phyloP scores from a whole-genome alignment of 2,888 invertebrate genomes.

The Trichogramma evanescens region DNA sequence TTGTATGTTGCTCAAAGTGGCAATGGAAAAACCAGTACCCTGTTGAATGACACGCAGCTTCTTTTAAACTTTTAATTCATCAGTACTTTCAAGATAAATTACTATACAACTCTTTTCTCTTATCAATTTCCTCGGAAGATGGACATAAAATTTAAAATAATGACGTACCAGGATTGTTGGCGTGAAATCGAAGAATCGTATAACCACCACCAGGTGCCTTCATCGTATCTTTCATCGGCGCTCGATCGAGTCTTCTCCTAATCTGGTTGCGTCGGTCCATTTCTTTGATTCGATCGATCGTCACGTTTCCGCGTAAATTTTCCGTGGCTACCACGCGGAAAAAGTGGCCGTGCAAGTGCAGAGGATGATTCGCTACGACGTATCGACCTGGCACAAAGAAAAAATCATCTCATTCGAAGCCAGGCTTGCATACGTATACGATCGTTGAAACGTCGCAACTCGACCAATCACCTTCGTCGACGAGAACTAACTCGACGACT shows the following conservation, averaged over 20 bases:
- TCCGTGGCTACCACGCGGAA: conserved; percentile 78
- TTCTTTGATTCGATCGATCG: conserved; percentile 61
- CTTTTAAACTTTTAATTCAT: too few species aligned
- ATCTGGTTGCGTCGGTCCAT: conserved; percentile 64
- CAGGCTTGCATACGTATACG: background rate
- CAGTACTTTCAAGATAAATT: too few species aligned
- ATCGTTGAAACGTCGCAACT: background rate
- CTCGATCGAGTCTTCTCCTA: conserved; percentile 62
- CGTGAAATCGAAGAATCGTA: conserved; percentile 74
- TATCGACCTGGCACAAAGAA: background rate
- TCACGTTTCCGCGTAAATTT: conserved; percentile 52
- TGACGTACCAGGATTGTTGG: conserved; percentile 69
- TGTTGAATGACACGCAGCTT: conserved; percentile 31
- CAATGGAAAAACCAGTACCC: conserved; percentile 87
- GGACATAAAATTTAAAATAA: background rate
- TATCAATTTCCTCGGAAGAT: too few species aligned
- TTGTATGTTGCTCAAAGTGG: conserved; percentile 84
- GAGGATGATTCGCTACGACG: conserved; percentile 68
- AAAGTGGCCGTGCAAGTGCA: conserved; percentile 77
- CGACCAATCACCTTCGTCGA: conserved; percentile 62
- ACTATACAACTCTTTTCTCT: too few species aligned
- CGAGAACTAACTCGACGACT: conserved; percentile 74
- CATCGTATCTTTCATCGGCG: conserved; percentile 81
- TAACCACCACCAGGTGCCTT: conserved; percentile 88
- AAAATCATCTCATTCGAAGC: background rate